These are phyloP conservation scores for Sciaenops ocellatus DNA, from an alignment of 2,797 vertebrate species.

Conservation along the genomic window DNA sequence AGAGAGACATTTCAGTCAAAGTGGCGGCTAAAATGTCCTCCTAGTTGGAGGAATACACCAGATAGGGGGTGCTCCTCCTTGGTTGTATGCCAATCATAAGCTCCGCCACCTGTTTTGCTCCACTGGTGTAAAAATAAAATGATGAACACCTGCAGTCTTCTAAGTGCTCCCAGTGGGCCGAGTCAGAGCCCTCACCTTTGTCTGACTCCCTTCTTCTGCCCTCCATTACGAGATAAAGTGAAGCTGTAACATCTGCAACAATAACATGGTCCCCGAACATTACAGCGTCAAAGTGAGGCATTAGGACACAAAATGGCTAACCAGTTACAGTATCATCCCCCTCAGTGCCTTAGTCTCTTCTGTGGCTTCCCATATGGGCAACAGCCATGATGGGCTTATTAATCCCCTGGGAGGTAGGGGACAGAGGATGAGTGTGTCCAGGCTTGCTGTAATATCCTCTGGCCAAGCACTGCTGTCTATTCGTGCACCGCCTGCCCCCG, in stretches of 20 bases:
- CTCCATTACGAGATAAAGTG: conserved; percentile 40
- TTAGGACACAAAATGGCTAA: conserved; percentile 60
- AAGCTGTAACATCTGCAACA: conserved; percentile 52
- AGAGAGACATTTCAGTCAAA: conserved; percentile 45
- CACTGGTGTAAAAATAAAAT: conserved; percentile 45
- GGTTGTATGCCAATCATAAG: conserved; percentile 36
- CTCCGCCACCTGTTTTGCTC: conserved; percentile 34
- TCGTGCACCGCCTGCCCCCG: conserved; percentile 44
- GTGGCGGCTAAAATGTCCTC: conserved; percentile 29
- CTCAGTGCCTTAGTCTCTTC: conserved; percentile 42
- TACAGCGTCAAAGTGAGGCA: conserved; percentile 27
- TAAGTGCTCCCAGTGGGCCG: conserved; percentile 18
- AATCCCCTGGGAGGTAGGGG: conserved; percentile 73
- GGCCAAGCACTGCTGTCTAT: conserved; percentile 54
- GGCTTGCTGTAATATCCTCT: conserved; percentile 74
- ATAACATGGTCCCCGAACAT: conserved; percentile 30
- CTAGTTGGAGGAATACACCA: conserved; percentile 17
- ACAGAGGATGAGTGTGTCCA: conserved; percentile 78
- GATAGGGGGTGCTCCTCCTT: background rate
- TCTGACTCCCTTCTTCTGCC: conserved; percentile 22
- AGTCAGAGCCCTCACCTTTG: conserved; percentile 23
- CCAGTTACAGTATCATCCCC: conserved; percentile 27
- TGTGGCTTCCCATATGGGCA: conserved; percentile 56
- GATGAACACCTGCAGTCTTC: conserved; percentile 35
- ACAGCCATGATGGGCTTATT: conserved; percentile 73